Base-by-base conservation (phyloP, 2,888 invertebrate genomes). In the Leucoma salicis region DNA sequence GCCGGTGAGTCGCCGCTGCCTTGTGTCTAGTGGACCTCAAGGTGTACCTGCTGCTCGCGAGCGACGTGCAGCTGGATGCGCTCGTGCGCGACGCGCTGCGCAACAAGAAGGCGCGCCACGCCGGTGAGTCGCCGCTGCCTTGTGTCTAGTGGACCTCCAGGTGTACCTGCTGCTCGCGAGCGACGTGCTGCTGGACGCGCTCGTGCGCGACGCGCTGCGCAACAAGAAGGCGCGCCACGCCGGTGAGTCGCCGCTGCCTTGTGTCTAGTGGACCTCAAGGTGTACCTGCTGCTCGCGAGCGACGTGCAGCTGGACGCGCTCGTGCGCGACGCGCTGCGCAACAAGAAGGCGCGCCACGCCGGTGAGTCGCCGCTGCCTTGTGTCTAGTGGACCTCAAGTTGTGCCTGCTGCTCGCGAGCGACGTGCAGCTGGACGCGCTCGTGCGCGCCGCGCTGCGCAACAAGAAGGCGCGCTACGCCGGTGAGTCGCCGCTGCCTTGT, bases 401-500 rank as follows among this genome's bases (percentile, higher is more conserved):
- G n/a, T n/a, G n/a, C n/a, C n/a, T n/a, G n/a, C n/a, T n/a, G n/a
- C n/a, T n/a, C 35, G 92, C 91, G 29, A 84, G 90, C 2, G 94
- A 96, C 66, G 92, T 92, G 13, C 93, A 94, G 58, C 83, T 99
- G 42, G 81, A 92, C 38, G 88, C 91, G 16, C 84, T 98, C 31
- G 95, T 99, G 61, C 92, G 94, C 12, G 90, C 91, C 18, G 97
- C 99, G 32, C 95, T 99, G 4, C 91, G 90, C 57, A 92, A 94
- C 61, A 99, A 99, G 88, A 96, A 96, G 82, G 95, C 95, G 54
- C 95, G 96, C 70, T 99, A 99, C 90, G 99, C 99, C 75, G 99
- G 99, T 87, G 41, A 63, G 63, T 96, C 34, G 31, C 13, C 21
- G n/a, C n/a, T n/a, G n/a, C n/a, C n/a, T n/a, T n/a, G n/a, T n/a